Conservation (phyloP, 2,888 invertebrate genomes). For the Acanthosepion esculentum region DNA sequence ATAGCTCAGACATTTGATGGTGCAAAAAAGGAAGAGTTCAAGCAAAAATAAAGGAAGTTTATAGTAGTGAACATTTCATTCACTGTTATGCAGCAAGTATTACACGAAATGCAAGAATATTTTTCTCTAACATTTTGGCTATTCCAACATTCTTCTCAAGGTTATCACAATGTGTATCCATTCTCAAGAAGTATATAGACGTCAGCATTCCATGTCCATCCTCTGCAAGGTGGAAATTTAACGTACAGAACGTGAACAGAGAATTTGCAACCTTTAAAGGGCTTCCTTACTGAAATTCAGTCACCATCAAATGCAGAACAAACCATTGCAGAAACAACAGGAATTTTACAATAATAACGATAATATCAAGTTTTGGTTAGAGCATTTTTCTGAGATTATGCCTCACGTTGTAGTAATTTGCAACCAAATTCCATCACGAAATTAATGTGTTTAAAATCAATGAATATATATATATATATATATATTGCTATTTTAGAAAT, state of each 20-base stretch:
- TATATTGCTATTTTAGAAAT: neutral
- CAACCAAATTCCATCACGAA: neutral
- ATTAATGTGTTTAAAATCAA: neutral
- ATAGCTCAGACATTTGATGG: constrained; percentile 38
- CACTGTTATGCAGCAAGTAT: neutral
- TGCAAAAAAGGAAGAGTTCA: neutral
- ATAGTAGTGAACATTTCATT: no score
- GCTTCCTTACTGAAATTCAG: neutral
- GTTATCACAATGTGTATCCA: no score
- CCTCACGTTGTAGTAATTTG: neutral
- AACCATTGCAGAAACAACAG: neutral
- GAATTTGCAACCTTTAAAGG: neutral
- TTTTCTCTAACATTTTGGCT: neutral
- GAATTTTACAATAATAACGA: neutral
- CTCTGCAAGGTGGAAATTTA: neutral
- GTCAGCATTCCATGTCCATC: neutral
- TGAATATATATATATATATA: neutral
- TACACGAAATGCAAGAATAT: no score
- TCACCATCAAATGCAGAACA: neutral
- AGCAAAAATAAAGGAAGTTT: neutral
- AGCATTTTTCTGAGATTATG: neutral
- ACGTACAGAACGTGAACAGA: neutral
- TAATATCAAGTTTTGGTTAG: neutral
- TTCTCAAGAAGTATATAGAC: no score
- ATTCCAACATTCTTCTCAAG: neutral